Percentiles rank a stretch among this genome's conserved stretches.
phyloP scores from a whole-genome alignment of 2,888 invertebrate genomes.

The Caenorhabditis afra region DNA sequence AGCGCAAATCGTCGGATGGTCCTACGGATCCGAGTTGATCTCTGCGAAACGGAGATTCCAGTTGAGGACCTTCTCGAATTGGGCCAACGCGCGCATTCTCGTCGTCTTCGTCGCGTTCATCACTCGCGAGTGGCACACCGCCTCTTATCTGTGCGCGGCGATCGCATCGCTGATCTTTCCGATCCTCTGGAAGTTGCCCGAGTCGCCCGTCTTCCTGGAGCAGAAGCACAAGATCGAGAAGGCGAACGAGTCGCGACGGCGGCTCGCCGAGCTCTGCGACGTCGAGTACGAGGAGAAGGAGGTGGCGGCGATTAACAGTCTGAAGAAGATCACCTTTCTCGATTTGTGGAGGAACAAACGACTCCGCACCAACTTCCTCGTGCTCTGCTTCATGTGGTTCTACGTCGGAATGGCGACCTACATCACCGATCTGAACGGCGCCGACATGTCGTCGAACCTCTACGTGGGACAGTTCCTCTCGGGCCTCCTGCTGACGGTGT shows the following conservation, averaged over 20 bases:
- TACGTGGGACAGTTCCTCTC: slow-evolving; percentile 58
- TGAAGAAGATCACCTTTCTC: slow-evolving; percentile 45
- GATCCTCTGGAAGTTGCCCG: slow-evolving; percentile 53
- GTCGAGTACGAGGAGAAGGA: slow-evolving; percentile 25
- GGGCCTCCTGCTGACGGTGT: slow-evolving; percentile 44
- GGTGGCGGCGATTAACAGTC: slow-evolving; percentile 17
- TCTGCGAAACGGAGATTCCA: slow-evolving; percentile 42
- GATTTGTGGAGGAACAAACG: slow-evolving; percentile 30
- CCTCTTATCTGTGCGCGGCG: slow-evolving; percentile 46
- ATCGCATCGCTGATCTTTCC: slow-evolving; percentile 46
- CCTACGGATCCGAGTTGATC: slow-evolving; percentile 59
- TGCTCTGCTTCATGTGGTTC: slow-evolving; percentile 54
- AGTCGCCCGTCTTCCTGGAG: slow-evolving; percentile 49
- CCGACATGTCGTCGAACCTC: slow-evolving; percentile 53
- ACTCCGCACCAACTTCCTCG: slow-evolving; percentile 38
- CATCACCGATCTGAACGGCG: slow-evolving; percentile 55
- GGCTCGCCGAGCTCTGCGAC: slow-evolving; percentile 33
- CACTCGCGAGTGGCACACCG: slow-evolving; percentile 40
- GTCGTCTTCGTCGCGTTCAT: slow-evolving; percentile 45
- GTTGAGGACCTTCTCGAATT: slow-evolving; percentile 55
- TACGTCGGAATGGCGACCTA: slow-evolving; percentile 55
- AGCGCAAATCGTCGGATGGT: slow-evolving; percentile 53
- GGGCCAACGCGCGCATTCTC: slow-evolving; percentile 55
- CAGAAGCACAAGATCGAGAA: slow-evolving; percentile 37
- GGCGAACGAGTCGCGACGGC: slow-evolving; percentile 27